Percentiles rank a stretch among this genome's conserved stretches.
These are phyloP conservation scores for Lasioglossum morio DNA, from an alignment of 2,888 invertebrate species.

Conservation along the genomic window DNA sequence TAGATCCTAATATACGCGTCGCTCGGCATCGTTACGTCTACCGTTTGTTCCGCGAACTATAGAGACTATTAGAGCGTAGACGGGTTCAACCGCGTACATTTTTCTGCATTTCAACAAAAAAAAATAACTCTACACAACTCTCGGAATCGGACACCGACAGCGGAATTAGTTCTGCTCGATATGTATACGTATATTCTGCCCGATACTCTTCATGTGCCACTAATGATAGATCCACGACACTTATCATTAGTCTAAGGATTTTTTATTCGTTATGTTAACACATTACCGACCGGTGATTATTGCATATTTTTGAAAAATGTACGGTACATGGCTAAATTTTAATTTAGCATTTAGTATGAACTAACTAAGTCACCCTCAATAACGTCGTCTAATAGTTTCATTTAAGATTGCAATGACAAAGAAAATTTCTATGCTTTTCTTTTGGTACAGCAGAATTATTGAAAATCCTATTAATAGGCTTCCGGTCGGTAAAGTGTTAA, in stretches of 20 bases:
- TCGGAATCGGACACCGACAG: not conserved
- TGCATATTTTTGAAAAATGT: too few species aligned
- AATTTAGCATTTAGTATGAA: too few species aligned
- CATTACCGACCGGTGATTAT: too few species aligned
- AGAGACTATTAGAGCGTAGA: constrained; percentile 48
- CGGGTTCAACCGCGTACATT: not conserved
- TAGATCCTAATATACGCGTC: constrained; percentile 75
- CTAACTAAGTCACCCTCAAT: too few species aligned
- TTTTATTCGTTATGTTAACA: not conserved
- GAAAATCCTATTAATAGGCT: too few species aligned
- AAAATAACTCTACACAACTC: not conserved
- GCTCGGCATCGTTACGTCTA: constrained; percentile 70
- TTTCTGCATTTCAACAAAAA: not conserved
- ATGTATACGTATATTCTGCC: not conserved
- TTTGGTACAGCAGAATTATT: too few species aligned
- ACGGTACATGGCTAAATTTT: too few species aligned
- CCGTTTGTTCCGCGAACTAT: constrained; percentile 71
- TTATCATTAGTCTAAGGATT: not conserved
- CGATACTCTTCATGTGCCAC: not conserved
- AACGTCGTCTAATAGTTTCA: too few species aligned
- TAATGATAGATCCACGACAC: not conserved
- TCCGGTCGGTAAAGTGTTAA: too few species aligned
- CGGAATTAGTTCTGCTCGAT: not conserved
- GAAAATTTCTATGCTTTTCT: too few species aligned
- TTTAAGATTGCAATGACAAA: too few species aligned